A percentile compares a stretch with the other conserved stretches of the same genome.
These are phyloP conservation scores for Drosophila nasuta DNA, from an alignment of 1,140 invertebrate species.

Conservation along the genomic window DNA sequence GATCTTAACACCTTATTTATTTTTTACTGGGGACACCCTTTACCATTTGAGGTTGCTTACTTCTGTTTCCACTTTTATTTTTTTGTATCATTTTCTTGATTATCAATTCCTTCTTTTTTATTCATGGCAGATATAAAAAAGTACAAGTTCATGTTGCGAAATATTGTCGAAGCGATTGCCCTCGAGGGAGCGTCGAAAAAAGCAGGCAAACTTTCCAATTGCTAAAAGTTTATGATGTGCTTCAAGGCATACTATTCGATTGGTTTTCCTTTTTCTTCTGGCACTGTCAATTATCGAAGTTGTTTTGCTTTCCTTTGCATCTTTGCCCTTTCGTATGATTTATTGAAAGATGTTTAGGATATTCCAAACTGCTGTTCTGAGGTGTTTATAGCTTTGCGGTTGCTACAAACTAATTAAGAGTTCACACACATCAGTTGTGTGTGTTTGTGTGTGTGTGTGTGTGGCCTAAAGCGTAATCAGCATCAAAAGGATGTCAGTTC, in stretches of 20 bases:
- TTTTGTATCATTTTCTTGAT: slow-evolving; percentile 46
- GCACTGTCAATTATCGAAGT: slow-evolving; percentile 46
- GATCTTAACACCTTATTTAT: too few species aligned
- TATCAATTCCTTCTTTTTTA: slow-evolving; percentile 49
- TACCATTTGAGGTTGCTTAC: not conserved
- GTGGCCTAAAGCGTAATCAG: slow-evolving; percentile 29
- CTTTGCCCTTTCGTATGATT: slow-evolving; percentile 2
- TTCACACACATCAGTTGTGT: slow-evolving; percentile 11
- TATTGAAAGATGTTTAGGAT: slow-evolving; percentile 1
- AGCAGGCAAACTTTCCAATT: slow-evolving; percentile 53
- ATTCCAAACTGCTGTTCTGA: not conserved
- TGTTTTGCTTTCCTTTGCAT: slow-evolving; percentile 8
- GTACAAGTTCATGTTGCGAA: slow-evolving; percentile 54
- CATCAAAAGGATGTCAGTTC: slow-evolving; percentile 25
- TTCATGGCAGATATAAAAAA: slow-evolving; percentile 39
- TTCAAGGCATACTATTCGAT: slow-evolving; percentile 57
- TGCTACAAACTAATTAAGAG: slow-evolving; percentile 26
- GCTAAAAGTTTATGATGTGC: slow-evolving; percentile 68
- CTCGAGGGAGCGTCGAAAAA: slow-evolving; percentile 30
- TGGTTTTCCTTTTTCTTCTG: slow-evolving; percentile 49
- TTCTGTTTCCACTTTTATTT: slow-evolving; percentile 34
- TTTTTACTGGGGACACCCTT: not conserved
- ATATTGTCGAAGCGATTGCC: slow-evolving; percentile 64
- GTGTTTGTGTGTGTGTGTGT: too few species aligned
- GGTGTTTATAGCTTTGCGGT: slow-evolving; percentile 7